phyloP scores from a whole-genome alignment of 2,797 vertebrate species.

The Myripristis jacobus region DNA sequence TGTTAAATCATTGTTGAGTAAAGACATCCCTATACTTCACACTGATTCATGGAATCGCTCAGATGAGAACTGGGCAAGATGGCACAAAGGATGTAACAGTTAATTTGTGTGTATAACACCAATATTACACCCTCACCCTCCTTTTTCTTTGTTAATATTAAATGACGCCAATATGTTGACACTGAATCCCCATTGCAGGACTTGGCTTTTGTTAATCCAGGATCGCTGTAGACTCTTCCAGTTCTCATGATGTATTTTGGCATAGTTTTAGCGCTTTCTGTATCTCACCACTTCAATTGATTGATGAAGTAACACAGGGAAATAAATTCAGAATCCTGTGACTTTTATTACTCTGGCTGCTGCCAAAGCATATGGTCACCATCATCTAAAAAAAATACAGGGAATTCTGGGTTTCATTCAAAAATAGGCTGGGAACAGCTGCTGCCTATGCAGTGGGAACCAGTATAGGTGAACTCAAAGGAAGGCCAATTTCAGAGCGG shows the following conservation, averaged over 20 bases:
- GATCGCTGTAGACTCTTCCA: slow-evolving; percentile 18
- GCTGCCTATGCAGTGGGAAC: slow-evolving; percentile 64
- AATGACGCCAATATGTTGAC: slow-evolving; percentile 37
- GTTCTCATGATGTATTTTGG: slow-evolving; percentile 33
- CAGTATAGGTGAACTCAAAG: slow-evolving; percentile 59
- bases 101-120: slow-evolving; percentile 15
- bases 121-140: not conserved
- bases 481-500: slow-evolving; percentile 57
- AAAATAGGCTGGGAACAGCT: slow-evolving; percentile 72
- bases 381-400: slow-evolving; percentile 68
- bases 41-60: no score
- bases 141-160: slow-evolving; percentile 21
- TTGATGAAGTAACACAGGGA: slow-evolving; percentile 71
- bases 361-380: slow-evolving; percentile 78
- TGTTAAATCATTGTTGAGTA: no score
- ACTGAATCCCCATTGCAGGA: slow-evolving; percentile 31
- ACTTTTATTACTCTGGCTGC: slow-evolving; percentile 70
- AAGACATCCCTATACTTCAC: no score
- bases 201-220: slow-evolving; percentile 50
- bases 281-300: slow-evolving; percentile 56
- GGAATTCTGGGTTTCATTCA: slow-evolving; percentile 75
- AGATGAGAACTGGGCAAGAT: slow-evolving; percentile 5
- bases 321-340: slow-evolving; percentile 67
- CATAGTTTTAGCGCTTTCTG: slow-evolving; percentile 60
- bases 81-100: slow-evolving; percentile 34